phyloP scores from a whole-genome alignment of 2,797 vertebrate genomes.

The Channallabes apus region DNA sequence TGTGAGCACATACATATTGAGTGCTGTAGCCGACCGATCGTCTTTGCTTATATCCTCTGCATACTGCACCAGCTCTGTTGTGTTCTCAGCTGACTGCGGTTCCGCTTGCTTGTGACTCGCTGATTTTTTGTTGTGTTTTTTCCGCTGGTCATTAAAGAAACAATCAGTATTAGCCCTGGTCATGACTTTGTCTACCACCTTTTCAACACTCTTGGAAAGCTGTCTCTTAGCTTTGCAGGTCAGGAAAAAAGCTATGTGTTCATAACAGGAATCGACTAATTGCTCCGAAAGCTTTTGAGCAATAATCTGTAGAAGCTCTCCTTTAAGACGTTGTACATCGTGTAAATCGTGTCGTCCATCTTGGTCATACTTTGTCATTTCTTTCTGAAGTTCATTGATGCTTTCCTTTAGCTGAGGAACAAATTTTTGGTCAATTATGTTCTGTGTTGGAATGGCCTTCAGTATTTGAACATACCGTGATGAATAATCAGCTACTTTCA shows the following conservation, averaged over 20 bases:
- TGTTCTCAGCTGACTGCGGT: not conserved
- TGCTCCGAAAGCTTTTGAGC: not conserved
- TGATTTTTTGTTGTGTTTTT: not conserved
- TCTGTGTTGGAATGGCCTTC: conserved; percentile 15
- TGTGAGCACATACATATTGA: conserved; percentile 47
- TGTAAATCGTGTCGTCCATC: not conserved
- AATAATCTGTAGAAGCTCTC: not conserved
- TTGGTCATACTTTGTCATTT: not conserved
- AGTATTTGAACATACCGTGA: not conserved
- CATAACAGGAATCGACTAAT: not conserved
- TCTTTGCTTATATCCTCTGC: not conserved
- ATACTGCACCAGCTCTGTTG: not conserved
- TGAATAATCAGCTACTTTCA: not conserved
- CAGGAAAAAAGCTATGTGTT: not conserved
- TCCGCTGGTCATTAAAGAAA: not conserved
- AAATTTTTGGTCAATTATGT: conserved; percentile 30
- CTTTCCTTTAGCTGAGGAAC: conserved; percentile 25
- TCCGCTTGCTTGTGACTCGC: not conserved
- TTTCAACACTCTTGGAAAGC: not conserved
- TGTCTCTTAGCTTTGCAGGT: not conserved
- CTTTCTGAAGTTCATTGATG: conserved; percentile 5
- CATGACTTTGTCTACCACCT: not conserved
- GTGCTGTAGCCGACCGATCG: not conserved
- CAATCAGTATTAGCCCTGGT: not conserved
- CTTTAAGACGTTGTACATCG: not conserved